Evolutionary conservation across 1,140 invertebrate genomes (phyloP).

Genomic region (Aphelenchoides avenae): DNA sequence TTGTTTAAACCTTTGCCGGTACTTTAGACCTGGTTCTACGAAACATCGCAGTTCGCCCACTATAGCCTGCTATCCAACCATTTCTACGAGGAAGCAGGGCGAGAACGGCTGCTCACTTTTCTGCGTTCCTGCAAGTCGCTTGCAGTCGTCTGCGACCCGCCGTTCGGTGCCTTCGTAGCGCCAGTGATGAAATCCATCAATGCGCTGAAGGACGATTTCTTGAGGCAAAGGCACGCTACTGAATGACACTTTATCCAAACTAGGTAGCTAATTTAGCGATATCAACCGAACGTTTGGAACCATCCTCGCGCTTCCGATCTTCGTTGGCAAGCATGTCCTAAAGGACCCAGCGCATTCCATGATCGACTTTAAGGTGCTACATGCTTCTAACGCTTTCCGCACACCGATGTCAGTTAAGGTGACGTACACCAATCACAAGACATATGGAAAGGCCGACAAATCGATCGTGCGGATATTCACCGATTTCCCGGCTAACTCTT

Average conservation of each 20-base stretch:
- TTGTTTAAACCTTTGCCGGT: constrained; percentile 10
- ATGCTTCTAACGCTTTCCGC: constrained; percentile 10
- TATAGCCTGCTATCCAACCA: constrained; percentile 25
- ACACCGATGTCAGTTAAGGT: constrained; percentile 22
- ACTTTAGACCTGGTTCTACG: constrained; percentile 25
- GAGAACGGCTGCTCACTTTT: constrained; percentile 16
- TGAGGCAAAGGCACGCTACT: neutral
- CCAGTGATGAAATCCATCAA: constrained; percentile 17
- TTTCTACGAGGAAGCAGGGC: constrained; percentile 12
- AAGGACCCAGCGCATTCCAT: constrained; percentile 22
- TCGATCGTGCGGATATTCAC: constrained; percentile 33
- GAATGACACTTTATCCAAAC: neutral
- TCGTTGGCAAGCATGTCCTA: constrained; percentile 24
- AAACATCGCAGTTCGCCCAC: constrained; percentile 22
- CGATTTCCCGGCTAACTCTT: constrained; percentile 25
- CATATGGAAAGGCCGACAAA: constrained; percentile 12
- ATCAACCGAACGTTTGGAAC: neutral
- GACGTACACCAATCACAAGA: constrained; percentile 26
- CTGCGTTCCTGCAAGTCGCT: constrained; percentile 1
- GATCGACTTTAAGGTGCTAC: constrained; percentile 27
- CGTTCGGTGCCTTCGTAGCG: constrained; percentile 24
- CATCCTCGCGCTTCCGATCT: constrained; percentile 7
- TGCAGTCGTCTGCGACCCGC: constrained; percentile 22
- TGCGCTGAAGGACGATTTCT: constrained; percentile 14
- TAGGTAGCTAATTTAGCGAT: neutral